Conservation (phyloP, 1,140 invertebrate species). For the Acromyrmex heyeri region DNA sequence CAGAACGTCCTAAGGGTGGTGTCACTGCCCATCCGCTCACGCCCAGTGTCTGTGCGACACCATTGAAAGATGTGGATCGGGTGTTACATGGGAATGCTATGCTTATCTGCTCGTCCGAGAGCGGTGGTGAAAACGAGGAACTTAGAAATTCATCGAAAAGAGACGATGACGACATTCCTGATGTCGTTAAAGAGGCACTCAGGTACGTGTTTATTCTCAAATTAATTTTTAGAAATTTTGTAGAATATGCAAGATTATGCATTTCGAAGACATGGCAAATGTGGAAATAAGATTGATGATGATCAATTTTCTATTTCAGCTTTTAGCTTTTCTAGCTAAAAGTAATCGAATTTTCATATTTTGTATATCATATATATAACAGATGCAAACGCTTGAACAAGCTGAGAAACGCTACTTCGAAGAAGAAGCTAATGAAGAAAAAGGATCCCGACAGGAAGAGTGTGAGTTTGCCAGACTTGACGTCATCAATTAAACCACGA, state of each 20-base stretch:
- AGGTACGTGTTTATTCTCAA: conserved; percentile 27
- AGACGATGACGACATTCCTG: conserved; percentile 82
- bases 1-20: conserved; percentile 82
- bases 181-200: conserved; percentile 84
- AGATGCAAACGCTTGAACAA: conserved; percentile 85
- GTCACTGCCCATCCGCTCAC: conserved; percentile 82
- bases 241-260: not conserved
- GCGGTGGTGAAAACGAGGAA: conserved; percentile 83
- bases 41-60: conserved; percentile 91
- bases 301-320: not conserved
- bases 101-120: conserved; percentile 89
- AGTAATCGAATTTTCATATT: conserved; percentile 4
- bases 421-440: conserved; percentile 69
- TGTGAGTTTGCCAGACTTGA: conserved; percentile 83
- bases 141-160: conserved; percentile 1
- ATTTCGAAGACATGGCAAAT: not conserved
- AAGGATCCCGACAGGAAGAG: conserved; percentile 82
- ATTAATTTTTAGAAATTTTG: conserved; percentile 1
- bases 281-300: not conserved
- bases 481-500: conserved; percentile 72
- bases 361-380: not conserved
- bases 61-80: conserved; percentile 90
- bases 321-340: not conserved
- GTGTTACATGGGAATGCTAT: conserved; percentile 90
- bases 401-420: conserved; percentile 75